Base-by-base conservation (phyloP, 2,113 vertebrate species). In the Benitochromis conjunctus region DNA sequence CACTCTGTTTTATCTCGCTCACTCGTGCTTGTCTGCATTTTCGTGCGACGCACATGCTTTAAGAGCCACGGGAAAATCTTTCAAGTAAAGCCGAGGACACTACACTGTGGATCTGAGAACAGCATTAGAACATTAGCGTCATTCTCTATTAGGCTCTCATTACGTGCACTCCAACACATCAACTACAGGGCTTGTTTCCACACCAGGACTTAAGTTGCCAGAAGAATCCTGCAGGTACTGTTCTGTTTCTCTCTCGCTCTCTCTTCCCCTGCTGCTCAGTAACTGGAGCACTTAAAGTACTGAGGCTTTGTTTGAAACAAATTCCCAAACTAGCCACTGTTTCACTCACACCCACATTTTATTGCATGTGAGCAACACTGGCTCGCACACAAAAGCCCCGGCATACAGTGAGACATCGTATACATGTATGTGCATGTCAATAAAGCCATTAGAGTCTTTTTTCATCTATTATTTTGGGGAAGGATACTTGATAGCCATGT, bases 121-220 rank as follows among this genome's bases (percentile, higher is more conserved):
- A 89, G 82, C 86, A 85, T 86, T 90, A 85, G 86, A 80, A 89
- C 91, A 94, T 95, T 93, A 95, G 89, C 38, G 82, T 91, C 92
- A 91, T 85, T 82, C 90, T 93, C 89, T 89, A 89, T 93, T 84
- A 91, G 89, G 91, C 53, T 88, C 86, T 92, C 82, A 89, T 95
- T 90, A 89, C 2, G 21, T 86, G 56, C 18, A 26, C 85, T 88
- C 74, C 82, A 24, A 85, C 87, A 83, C 26, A 51, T 62, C 79
- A 64, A 38, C 80, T 58, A 18, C 56, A 41, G 26, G 41, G 57
- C 86, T 55, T 11, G 26, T 51, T 86, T 78, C 57, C 84, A 86
- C 87, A 86, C 43, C 43, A 43, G 55, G 84, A 84, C 62, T 74
- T 74, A 29, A 48, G 24, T 29, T 85, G 84, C 80, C 64, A 24